phyloP scores from a whole-genome alignment of 2,113 vertebrate species.

The Mesocricetus auratus region DNA sequence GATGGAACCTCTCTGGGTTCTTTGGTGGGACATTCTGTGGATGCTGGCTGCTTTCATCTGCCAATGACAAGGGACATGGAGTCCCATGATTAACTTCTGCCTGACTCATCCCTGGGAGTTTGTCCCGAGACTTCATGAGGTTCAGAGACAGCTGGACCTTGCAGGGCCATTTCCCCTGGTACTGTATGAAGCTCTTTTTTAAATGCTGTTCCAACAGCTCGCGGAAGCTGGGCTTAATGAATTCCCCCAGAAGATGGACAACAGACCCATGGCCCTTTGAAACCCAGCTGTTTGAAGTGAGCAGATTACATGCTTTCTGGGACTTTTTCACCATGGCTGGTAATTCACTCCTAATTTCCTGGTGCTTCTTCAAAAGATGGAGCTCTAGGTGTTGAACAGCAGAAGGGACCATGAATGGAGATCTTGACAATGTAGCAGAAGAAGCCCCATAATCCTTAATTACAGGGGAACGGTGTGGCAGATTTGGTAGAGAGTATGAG shows the following conservation, averaged over 20 bases:
- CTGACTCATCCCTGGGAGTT: not conserved
- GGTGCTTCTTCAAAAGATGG: not conserved
- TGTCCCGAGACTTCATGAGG: not conserved
- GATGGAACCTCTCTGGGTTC: rapidly evolving
- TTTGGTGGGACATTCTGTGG: rapidly evolving
- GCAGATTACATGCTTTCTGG: not conserved
- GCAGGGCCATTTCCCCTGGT: rapidly evolving
- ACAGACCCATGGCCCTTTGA: not conserved
- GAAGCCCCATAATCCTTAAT: rapidly evolving
- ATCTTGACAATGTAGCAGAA: too few relatives aligned
- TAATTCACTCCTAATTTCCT: not conserved
- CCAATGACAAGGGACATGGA: rapidly evolving
- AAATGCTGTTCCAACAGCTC: not conserved
- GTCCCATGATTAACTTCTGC: not conserved
- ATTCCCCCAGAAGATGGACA: not conserved
- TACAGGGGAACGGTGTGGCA: not conserved
- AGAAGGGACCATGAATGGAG: not conserved
- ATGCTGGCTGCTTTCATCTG: not conserved
- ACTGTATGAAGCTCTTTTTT: not conserved
- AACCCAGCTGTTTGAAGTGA: rapidly evolving
- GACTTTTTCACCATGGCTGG: not conserved
- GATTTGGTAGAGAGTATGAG: not conserved
- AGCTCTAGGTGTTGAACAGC: not conserved
- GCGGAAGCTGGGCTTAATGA: rapidly evolving
- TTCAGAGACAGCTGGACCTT: not conserved